Percentiles rank a stretch among this genome's conserved stretches.
These are phyloP conservation scores for Dicycla oo DNA, from an alignment of 2,888 invertebrate genomes.

Conservation along the genomic window DNA sequence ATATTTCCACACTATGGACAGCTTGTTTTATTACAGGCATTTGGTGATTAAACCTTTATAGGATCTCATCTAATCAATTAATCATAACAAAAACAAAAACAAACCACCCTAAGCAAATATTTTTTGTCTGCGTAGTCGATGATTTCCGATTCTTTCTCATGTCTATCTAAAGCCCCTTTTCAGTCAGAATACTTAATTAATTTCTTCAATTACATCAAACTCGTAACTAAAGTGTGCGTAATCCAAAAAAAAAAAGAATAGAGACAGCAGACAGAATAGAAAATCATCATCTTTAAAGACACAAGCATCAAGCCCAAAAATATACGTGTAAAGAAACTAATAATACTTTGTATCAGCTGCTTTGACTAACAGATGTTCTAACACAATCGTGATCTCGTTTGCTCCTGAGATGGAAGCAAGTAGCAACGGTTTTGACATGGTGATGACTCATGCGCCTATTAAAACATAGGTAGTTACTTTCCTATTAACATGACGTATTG, in stretches of 20 bases:
- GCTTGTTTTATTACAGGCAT: neutral
- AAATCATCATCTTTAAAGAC: neutral
- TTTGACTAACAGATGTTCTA: conserved; percentile 58
- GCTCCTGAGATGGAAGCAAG: conserved; percentile 48
- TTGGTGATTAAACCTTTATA: too few species aligned
- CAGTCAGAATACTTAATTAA: neutral
- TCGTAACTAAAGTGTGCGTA: neutral
- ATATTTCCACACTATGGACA: too few species aligned
- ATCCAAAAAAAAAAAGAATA: neutral
- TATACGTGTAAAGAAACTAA: neutral
- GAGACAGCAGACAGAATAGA: neutral
- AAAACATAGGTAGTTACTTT: conserved; percentile 28
- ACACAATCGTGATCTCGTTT: conserved; percentile 48
- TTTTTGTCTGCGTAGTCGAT: too few species aligned
- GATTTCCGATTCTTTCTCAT: too few species aligned
- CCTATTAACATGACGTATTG: conserved; percentile 32
- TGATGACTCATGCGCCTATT: conserved; percentile 57
- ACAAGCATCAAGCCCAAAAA: neutral
- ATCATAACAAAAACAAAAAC: too few species aligned
- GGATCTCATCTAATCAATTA: too few species aligned
- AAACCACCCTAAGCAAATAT: too few species aligned
- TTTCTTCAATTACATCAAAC: neutral
- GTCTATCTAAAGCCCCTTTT: too few species aligned
- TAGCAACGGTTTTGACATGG: conserved; percentile 46
- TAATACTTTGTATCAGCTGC: conserved; percentile 20